A percentile compares a stretch with the other conserved stretches of the same genome.
phyloP scores from a whole-genome alignment of 2,888 invertebrate species.

The Latrodectus elegans region DNA sequence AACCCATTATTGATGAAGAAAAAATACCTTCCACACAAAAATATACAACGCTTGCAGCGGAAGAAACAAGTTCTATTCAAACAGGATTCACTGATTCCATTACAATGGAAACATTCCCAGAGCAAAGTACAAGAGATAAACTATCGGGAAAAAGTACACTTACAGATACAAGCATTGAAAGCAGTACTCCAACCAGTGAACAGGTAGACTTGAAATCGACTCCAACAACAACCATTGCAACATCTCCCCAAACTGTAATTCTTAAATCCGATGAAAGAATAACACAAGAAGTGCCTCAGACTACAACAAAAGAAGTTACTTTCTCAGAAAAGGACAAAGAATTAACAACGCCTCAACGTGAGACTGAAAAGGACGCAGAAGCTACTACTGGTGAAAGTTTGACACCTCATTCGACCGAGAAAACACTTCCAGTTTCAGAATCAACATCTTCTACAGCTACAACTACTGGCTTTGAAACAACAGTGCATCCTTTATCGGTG shows the following conservation, averaged over 20 bases:
- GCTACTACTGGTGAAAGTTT: background rate
- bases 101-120: no score
- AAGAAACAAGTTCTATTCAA: background rate
- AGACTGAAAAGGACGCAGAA: background rate
- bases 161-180: no score
- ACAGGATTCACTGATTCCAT: background rate
- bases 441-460: slow-evolving; percentile 54
- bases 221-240: background rate
- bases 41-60: background rate
- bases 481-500: background rate
- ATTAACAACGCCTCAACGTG: background rate
- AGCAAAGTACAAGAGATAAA: no score
- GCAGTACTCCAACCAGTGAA: no score
- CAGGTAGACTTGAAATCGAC: background rate
- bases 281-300: background rate
- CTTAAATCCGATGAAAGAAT: background rate
- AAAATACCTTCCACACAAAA: background rate
- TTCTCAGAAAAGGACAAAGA: background rate
- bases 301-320: background rate
- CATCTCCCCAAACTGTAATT: background rate
- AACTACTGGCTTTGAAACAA: slow-evolving; percentile 1
- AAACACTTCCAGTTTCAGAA: slow-evolving; percentile 24
- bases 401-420: background rate
- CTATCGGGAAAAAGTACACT: no score
- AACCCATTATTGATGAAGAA: background rate